Conservation (phyloP, 2,888 invertebrate genomes). For the Lymantria monacha region DNA sequence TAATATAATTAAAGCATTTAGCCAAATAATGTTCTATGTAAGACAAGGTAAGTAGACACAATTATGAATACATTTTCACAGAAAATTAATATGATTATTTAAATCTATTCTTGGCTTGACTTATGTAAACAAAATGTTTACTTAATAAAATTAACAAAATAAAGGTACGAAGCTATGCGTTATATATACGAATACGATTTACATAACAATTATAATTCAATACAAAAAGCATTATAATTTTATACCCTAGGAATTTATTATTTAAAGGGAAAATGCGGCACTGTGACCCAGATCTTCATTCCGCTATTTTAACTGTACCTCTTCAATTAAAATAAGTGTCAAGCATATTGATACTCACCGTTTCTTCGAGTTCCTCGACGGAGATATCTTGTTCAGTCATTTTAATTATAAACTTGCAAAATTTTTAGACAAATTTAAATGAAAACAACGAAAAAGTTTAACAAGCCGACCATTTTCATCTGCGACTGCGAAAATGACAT, state of each 20-base stretch:
- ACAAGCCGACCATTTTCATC: slow-evolving; percentile 49
- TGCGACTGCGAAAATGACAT: neutral
- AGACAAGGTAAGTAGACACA: no score
- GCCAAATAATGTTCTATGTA: no score
- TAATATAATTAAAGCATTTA: no score
- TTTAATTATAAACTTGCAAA: slow-evolving; percentile 34
- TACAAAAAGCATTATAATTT: neutral
- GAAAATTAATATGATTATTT: slow-evolving; percentile 20
- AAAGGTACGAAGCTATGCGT: no score
- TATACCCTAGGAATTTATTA: slow-evolving; percentile 30
- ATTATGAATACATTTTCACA: neutral
- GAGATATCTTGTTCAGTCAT: slow-evolving; percentile 72
- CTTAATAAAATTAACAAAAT: neutral
- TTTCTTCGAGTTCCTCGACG: slow-evolving; percentile 70
- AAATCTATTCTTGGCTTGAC: slow-evolving; percentile 4
- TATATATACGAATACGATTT: no score
- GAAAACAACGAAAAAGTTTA: slow-evolving; percentile 36
- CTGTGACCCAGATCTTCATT: slow-evolving; percentile 53
- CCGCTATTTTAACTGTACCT: slow-evolving; percentile 22
- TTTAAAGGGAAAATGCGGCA: slow-evolving; percentile 49
- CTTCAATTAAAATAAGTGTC: neutral
- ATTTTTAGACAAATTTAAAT: slow-evolving; percentile 40
- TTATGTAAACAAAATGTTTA: slow-evolving; percentile 26
- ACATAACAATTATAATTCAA: no score
- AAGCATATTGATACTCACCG: slow-evolving; percentile 49